Conservation (phyloP, 2,113 vertebrate genomes). For the Erinaceus europaeus region DNA sequence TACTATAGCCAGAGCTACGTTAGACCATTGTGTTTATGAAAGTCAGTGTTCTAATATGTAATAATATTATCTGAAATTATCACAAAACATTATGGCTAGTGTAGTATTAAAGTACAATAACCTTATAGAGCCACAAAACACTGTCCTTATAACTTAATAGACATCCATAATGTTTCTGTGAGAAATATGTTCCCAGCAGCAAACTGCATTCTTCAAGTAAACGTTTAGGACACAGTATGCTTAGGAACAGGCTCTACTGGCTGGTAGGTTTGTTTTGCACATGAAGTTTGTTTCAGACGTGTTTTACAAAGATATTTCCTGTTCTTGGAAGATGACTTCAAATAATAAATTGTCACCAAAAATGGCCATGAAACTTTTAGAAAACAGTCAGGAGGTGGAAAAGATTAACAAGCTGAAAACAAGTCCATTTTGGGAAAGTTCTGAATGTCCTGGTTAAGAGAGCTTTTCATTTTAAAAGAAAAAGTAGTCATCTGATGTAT, state of each 20-base stretch:
- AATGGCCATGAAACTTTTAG: slow-evolving; percentile 51
- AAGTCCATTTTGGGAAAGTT: slow-evolving; percentile 57
- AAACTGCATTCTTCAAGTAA: slow-evolving; percentile 46
- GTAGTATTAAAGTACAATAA: neutral
- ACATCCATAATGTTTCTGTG: slow-evolving; percentile 31
- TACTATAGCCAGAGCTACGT: neutral
- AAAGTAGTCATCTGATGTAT: slow-evolving; percentile 15
- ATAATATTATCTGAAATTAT: neutral
- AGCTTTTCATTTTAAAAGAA: slow-evolving; percentile 66
- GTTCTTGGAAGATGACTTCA: slow-evolving; percentile 44
- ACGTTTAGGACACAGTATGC: slow-evolving; percentile 37
- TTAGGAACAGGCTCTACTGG: slow-evolving; percentile 47
- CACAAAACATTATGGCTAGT: neutral
- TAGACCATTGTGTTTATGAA: neutral
- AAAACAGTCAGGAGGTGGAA: slow-evolving; percentile 38
- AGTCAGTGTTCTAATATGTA: neutral
- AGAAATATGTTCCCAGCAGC: slow-evolving; percentile 40
- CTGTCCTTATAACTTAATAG: slow-evolving; percentile 28
- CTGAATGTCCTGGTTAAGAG: slow-evolving; percentile 6
- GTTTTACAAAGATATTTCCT: slow-evolving; percentile 57
- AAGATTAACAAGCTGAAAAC: slow-evolving; percentile 52
- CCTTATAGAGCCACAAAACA: neutral
- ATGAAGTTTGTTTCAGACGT: slow-evolving; percentile 50
- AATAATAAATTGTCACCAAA: slow-evolving; percentile 74
- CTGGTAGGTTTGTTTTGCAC: slow-evolving; percentile 52